Conservation (phyloP, 2,888 invertebrate species). For the Venustoraphidia nigricollis region DNA sequence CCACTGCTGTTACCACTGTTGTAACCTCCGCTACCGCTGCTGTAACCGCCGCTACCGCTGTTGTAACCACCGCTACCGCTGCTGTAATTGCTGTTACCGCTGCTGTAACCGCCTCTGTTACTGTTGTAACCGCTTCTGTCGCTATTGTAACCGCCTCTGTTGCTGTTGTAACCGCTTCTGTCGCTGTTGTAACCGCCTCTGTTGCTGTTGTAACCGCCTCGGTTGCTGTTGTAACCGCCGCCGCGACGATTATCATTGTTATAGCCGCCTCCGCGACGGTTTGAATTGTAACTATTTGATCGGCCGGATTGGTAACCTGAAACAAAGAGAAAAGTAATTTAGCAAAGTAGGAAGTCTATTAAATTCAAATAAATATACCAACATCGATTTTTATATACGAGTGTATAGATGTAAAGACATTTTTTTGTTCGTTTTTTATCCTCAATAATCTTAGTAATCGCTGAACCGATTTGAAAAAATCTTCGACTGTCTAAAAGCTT, state of each 20-base stretch:
- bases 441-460: too few species aligned
- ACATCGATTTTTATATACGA: too few species aligned
- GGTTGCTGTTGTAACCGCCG: background rate
- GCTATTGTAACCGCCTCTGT: slow-evolving; percentile 4
- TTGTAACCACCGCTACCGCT: slow-evolving; percentile 2
- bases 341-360: slow-evolving; percentile 10
- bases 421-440: too few species aligned
- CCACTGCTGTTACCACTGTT: too few species aligned
- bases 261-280: slow-evolving; percentile 11
- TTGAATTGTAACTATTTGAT: slow-evolving; percentile 8
- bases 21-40: background rate
- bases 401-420: slow-evolving; percentile 1
- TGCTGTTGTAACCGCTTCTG: slow-evolving; percentile 3
- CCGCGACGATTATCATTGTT: background rate
- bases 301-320: slow-evolving; percentile 14
- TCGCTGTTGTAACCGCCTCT: background rate
- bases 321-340: background rate
- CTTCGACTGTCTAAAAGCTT: too few species aligned
- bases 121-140: slow-evolving; percentile 1
- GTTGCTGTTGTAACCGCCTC: slow-evolving; percentile 1
- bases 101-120: background rate
- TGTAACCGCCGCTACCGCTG: slow-evolving; percentile 4
- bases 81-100: background rate
- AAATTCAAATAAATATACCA: too few species aligned
- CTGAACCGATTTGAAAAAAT: too few species aligned